phyloP scores from a whole-genome alignment of 2,888 invertebrate species.

The Ptychoptera contaminata region DNA sequence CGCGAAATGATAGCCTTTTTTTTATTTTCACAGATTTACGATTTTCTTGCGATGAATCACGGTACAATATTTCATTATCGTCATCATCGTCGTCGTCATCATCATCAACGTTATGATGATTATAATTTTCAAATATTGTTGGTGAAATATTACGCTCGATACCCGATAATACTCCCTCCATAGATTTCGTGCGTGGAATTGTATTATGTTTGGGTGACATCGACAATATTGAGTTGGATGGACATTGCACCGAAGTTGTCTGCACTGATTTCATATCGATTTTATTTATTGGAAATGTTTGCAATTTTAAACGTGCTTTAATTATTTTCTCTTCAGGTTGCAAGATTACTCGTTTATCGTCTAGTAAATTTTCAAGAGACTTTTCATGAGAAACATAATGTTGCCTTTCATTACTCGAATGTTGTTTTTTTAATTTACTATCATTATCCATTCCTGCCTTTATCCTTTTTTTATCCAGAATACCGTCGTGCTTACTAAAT shows the following conservation, averaged over 20 bases:
- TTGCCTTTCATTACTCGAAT: not conserved
- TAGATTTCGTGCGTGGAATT: too few relatives aligned
- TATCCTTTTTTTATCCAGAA: not conserved
- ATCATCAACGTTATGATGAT: not conserved
- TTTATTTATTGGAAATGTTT: constrained; percentile 7
- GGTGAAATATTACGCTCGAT: constrained; percentile 6
- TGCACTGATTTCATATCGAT: not conserved
- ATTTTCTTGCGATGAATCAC: not conserved
- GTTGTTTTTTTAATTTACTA: not conserved
- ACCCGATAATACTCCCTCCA: too few relatives aligned
- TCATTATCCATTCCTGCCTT: not conserved
- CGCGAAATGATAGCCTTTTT: constrained; percentile 76
- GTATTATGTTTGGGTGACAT: too few relatives aligned
- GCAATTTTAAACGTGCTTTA: constrained; percentile 9
- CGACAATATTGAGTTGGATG: not conserved
- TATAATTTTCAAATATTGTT: constrained; percentile 6
- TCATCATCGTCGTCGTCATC: constrained; percentile 6
- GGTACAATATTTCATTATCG: constrained; percentile 3
- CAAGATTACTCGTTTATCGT: too few relatives aligned
- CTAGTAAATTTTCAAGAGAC: too few relatives aligned
- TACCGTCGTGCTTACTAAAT: too few relatives aligned
- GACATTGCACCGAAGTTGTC: not conserved
- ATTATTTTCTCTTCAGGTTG: constrained; percentile 6
- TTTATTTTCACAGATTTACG: constrained; percentile 37
- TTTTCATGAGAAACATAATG: too few relatives aligned